Evolutionary conservation across 1,140 invertebrate genomes (phyloP), one percentile per base, ranked within the genome.

Genomic region (Lepeophtheirus salmonis): DNA sequence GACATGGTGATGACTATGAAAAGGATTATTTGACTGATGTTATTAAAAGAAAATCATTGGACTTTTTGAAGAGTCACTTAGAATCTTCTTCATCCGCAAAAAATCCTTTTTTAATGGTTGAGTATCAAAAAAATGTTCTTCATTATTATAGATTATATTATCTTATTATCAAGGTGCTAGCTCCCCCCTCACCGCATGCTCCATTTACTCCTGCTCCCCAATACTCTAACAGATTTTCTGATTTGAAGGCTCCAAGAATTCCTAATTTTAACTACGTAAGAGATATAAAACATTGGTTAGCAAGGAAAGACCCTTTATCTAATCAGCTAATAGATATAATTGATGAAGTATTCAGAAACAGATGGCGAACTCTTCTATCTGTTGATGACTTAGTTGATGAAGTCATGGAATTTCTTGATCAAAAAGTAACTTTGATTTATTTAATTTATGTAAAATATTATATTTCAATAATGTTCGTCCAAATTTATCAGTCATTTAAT

Each of bases 1-100:
- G 75, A 51, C 74, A 77, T 66, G 72, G 72, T 3, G 53, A 66
- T 30, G 75, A 79, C 64, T 79, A 78, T 16, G 65, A 74, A n/a
- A 70, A 74, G 23, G 77, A 84, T 62, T 91, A 92, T 68, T 73
- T 91, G 3, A 90, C 88, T 3, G 84, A 90, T 74, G 76, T 89
- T 60, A 80, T 92, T 64, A 83, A 85, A 74, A 78, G 79, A 54
- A 73, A 76, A 56, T 77, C 78, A 2, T 64, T 74, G 25, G 67
- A 76, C 3, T 86, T 86, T 67, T 68, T 84, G 24, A 50, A 56
- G 22, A 49, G 63, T 6, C 25, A 52, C 21, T 23, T 49, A 67
- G 64, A 63, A 62, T 16, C 60, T n/a, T 20, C 55, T 17, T 49
- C 20, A 14, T 64, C 56, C 2, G 59, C 69, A 10, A 50, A n/a